Evolutionary conservation across 2,797 vertebrate genomes (phyloP), one percentile per base, ranked within the genome.

Genomic region (Hephaestus fuliginosus): DNA sequence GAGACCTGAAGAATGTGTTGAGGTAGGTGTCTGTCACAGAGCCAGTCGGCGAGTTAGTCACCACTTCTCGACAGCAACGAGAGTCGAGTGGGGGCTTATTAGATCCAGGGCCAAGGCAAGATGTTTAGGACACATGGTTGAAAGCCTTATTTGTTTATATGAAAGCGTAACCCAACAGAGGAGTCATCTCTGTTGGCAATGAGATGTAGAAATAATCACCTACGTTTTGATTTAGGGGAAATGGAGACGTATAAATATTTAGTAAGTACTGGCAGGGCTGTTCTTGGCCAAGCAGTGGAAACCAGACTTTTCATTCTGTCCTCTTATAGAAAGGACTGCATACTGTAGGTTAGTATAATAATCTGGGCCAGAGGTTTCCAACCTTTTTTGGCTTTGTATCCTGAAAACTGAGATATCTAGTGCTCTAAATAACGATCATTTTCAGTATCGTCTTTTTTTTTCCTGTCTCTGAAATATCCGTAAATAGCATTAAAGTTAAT

Each of bases 181-280:
- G 66, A 91, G 83, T 91, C 87, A 87, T 92, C 88, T 82, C 76
- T 80, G 52, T 65, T 90, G 90, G 87, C 92, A 86, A 66, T 11
- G 28, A 76, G 67, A 87, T 52, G 82, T 15, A 84, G 75, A 88
- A 81, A 90, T 70, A 89, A 86, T 91, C 87, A 92, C 85, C 82
- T 90, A 82, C 39, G 63, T 88, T 86, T 83, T 90, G 86, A 88
- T 90, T 90, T 74, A 89, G 73, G 67, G 84, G 80, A 88, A 89
- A 88, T 85, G 69, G 85, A 88, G 76, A 89, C 33, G 8, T 85
- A 85, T 92, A 94, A 93, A 92, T 89, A 92, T 93, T 94, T 92
- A 88, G 84, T 81, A 61, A 85, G 83, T 61, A 51, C 80, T 90
- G 89, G 85, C 85, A 81, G 70, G 64, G 73, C 62, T 69, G 60